Evolutionary conservation across 92 coral and sea anemone genomes (phyloP).

Genomic region (Zoanthus gigantus): DNA sequence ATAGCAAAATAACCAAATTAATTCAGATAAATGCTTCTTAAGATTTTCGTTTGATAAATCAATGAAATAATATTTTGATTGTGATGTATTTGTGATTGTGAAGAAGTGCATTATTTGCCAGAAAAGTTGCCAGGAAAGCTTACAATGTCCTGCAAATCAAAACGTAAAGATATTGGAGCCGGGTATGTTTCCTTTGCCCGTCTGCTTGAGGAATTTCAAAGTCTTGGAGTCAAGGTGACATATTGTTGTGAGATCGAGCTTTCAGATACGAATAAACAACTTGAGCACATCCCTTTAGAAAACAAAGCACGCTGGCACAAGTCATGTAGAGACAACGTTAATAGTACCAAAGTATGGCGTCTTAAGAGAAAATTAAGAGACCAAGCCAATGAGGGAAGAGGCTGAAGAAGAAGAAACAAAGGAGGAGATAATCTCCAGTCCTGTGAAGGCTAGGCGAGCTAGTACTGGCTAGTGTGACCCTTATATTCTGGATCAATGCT

Average conservation of each 20-base stretch:
- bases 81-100: background rate
- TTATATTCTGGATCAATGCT: background rate
- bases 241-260: background rate
- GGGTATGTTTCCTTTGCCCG: slow-evolving; percentile 4
- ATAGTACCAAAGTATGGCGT: slow-evolving; percentile 49
- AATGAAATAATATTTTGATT: background rate
- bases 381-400: slow-evolving; percentile 34
- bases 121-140: background rate
- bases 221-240: background rate
- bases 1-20: too few relatives aligned
- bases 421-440: slow-evolving; percentile 39
- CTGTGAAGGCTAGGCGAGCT: slow-evolving; percentile 50
- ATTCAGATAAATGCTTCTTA: too few relatives aligned
- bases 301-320: slow-evolving; percentile 71
- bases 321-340: slow-evolving; percentile 55
- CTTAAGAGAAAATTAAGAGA: background rate
- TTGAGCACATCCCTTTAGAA: background rate
- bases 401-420: slow-evolving; percentile 29
- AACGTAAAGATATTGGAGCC: slow-evolving; percentile 7
- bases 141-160: slow-evolving; percentile 14
- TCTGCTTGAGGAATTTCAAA: background rate
- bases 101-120: slow-evolving; percentile 6
- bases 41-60: too few relatives aligned
- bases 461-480: background rate
- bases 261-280: background rate